Evolutionary conservation across 2,113 vertebrate genomes (phyloP).

Genomic region (Meleagris gallopavo): DNA sequence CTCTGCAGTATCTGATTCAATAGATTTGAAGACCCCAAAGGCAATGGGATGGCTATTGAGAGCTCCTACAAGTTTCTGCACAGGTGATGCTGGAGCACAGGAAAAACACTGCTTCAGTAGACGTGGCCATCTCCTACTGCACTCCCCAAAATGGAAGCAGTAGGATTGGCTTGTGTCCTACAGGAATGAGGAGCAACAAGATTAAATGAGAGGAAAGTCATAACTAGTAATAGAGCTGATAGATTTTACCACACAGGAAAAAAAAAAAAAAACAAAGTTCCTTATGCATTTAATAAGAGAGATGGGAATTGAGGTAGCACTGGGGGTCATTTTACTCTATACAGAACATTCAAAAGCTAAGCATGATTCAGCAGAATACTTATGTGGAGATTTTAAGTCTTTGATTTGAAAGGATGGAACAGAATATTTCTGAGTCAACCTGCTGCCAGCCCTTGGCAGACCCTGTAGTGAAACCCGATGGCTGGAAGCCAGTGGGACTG

Average conservation of each 20-base stretch:
- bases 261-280: not conserved
- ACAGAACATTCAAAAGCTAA: not conserved
- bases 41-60: not conserved
- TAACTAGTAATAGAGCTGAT: not conserved
- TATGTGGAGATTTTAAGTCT: not conserved
- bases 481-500: not conserved
- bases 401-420: not conserved
- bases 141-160: not conserved
- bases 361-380: not conserved
- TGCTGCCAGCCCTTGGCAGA: slow-evolving; percentile 3
- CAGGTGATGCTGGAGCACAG: not conserved
- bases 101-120: not conserved
- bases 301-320: not conserved
- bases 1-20: not conserved
- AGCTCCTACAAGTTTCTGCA: not conserved
- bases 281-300: not conserved
- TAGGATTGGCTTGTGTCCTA: not conserved
- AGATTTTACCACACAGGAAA: not conserved
- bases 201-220: not conserved
- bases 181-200: not conserved
- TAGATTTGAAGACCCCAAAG: not conserved
- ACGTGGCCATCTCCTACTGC: not conserved
- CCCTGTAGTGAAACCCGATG: not conserved
- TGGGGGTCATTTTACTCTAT: not conserved
- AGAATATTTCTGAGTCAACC: not conserved